Base-by-base conservation (phyloP, 2,888 invertebrate genomes). In the Ophion obscuratus region DNA sequence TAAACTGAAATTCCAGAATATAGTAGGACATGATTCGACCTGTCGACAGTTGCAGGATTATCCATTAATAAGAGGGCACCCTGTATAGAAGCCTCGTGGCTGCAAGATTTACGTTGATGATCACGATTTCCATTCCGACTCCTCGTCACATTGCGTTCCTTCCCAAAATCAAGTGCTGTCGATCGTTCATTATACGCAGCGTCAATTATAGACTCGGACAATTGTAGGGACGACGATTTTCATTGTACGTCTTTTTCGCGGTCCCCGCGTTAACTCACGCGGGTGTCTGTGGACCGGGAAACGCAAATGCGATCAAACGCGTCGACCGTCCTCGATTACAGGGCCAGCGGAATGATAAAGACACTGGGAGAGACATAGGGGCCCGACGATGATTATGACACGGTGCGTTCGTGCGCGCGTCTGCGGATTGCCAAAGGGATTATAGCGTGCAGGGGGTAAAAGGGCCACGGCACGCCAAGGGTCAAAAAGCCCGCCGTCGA, bases 361-460 rank as follows among this genome's bases (percentile, higher is more conserved):
- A 70, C 62, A 27, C 73, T 17, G 47, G 53, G 36, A 31, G 59
- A 47, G 27, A 79, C 17, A 0, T 17, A 1, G 17, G 85, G 81
- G 86, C 76, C 73, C 66, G 74, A 81, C 62, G 83, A 86, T 86
- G 83, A 83, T 86, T 86, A 84, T 81, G 83, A 84, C 84, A 61
- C 20, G 74, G 67, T 74, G 53, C 53, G 53, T 67, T 40, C 17
- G 81, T 61, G 59, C 24, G 77, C n/a, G 44, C 36, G 59, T 57
- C 47, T 36, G 83, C 11, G 86, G 24, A 86, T 83, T 68, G 74
- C 68, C 86, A 83, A 83, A 81, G 68, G 83, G 81, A 81, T 86
- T 79, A 71, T 57, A 53, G 44, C 40, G 24, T 24, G 17, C 14
- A 57, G 20, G 64, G 57, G 53, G 75, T 73, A 78, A 74, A 83